Conservation (phyloP, 1,140 invertebrate species). For the Hestina assimilis region DNA sequence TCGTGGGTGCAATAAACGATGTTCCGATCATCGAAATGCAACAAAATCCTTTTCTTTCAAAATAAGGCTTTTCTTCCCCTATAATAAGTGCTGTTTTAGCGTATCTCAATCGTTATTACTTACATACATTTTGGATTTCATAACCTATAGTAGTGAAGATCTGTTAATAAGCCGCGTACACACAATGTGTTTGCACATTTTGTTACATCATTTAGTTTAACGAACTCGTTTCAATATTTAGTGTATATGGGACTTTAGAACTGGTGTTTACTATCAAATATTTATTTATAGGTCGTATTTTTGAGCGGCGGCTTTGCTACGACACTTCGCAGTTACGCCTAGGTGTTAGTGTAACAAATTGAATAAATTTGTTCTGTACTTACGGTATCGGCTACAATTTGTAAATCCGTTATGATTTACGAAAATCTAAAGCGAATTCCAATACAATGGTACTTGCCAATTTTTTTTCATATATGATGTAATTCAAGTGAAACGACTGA, state of each 20-base stretch:
- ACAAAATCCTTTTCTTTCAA: constrained; percentile 22
- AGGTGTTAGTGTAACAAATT: constrained; percentile 49
- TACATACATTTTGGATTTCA: constrained; percentile 32
- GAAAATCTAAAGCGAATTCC: too few species aligned
- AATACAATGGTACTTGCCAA: background rate
- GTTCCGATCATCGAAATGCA: constrained; percentile 59
- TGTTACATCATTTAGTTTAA: constrained; percentile 71
- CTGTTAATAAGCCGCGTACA: constrained; percentile 70
- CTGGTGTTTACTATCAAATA: constrained; percentile 69
- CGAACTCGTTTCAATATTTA: constrained; percentile 66
- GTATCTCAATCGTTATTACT: background rate
- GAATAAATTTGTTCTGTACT: constrained; percentile 14
- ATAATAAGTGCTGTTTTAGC: constrained; percentile 18
- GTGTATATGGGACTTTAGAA: constrained; percentile 66
- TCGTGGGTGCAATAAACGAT: constrained; percentile 71
- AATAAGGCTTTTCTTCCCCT: constrained; percentile 2
- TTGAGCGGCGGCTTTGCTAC: constrained; percentile 51
- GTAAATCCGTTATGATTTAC: too few species aligned
- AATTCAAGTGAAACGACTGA: background rate
- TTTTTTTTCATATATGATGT: background rate
- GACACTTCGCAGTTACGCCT: constrained; percentile 56
- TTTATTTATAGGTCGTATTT: constrained; percentile 63
- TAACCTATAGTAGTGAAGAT: constrained; percentile 44
- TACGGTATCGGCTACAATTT: background rate
- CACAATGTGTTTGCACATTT: constrained; percentile 62